Evolutionary conservation across 2,888 invertebrate species (phyloP), one percentile per base, ranked within the genome.

Genomic region (Eupithecia vulgata): DNA sequence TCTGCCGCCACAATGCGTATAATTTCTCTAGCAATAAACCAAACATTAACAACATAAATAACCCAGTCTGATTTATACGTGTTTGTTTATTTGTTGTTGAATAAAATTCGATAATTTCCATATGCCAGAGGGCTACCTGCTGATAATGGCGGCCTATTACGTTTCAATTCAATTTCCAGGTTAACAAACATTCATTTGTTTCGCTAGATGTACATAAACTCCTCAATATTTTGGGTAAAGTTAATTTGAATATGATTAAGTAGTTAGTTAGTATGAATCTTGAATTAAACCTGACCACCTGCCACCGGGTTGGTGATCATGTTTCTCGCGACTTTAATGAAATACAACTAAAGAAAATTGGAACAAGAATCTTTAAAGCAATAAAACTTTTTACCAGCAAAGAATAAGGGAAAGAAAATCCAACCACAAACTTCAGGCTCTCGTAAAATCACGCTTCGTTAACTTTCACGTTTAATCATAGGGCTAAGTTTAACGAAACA

Each of bases 11-110:
- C 52, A 42, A 13, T 17, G 62, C 57, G 68, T 34, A 69, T 66
- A 78, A 75, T 67, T 67, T 62, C 75, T 78, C 82, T 82, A 82
- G 79, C 81, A 35, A 69, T 74, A 73, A 76, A 79, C 81, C 87
- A 87, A 83, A 85, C 87, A 87, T 87, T 86, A 79, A 80, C 81
- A 79, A 81, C 84, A 84, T 87, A 87, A 90, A 90, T 88, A 82
- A 77, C 78, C 80, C 83, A 81, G 83, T 80, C 80, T 87, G 84
- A 88, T 86, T 88, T 85, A 88, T 83, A 81, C 81, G 64, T 83
- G 84, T 87, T 87, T 82, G 84, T 83, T 82, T 48, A 70, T 73
- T 73, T 72, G 70, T 70, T 86, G 71, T 84, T 79, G 77, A 78
- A 72, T 79, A 68, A 82, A 82, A 81, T 83, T 76, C 79, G 81